These are phyloP conservation scores for Nasonia oneida DNA, from an alignment of 2,888 invertebrate species.

Conservation along the genomic window DNA sequence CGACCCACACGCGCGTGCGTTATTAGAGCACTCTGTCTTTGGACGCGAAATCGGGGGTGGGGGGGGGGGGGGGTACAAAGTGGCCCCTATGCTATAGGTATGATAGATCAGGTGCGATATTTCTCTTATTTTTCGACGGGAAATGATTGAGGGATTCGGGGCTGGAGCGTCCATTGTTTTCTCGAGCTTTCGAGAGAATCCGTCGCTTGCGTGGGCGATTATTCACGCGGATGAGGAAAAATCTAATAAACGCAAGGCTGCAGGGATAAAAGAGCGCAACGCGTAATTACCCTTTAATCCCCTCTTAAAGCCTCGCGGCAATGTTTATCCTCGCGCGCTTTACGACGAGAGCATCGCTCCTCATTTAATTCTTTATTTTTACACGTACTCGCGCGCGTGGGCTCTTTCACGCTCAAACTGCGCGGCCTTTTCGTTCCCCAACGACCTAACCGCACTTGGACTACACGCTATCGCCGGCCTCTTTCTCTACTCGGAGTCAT, in stretches of 20 bases:
- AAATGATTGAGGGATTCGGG: background rate
- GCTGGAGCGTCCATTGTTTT: no score
- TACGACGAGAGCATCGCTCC: conserved; percentile 34
- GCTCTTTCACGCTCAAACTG: conserved; percentile 25
- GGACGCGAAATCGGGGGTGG: background rate
- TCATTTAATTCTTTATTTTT: conserved; percentile 53
- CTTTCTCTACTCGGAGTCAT: conserved; percentile 50
- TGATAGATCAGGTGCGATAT: conserved; percentile 19
- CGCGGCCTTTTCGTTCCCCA: background rate
- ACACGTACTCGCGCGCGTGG: conserved; percentile 33
- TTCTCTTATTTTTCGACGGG: background rate
- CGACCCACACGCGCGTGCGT: background rate
- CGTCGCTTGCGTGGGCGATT: background rate
- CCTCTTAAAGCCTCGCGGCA: conserved; percentile 52
- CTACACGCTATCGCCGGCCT: background rate
- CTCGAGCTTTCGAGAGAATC: no score
- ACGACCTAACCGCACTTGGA: conserved; percentile 14
- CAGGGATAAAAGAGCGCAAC: conserved; percentile 14
- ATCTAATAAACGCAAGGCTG: conserved; percentile 28
- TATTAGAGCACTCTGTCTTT: conserved; percentile 47
- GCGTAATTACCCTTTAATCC: conserved; percentile 51
- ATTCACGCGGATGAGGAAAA: background rate
- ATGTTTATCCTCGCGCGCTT: conserved; percentile 53
- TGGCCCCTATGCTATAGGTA: background rate
- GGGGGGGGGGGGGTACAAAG: background rate